Percentiles rank a stretch among this genome's conserved stretches.
These are phyloP conservation scores for Metaphire vulgaris DNA, from an alignment of 1,140 invertebrate genomes.

Conservation along the genomic window DNA sequence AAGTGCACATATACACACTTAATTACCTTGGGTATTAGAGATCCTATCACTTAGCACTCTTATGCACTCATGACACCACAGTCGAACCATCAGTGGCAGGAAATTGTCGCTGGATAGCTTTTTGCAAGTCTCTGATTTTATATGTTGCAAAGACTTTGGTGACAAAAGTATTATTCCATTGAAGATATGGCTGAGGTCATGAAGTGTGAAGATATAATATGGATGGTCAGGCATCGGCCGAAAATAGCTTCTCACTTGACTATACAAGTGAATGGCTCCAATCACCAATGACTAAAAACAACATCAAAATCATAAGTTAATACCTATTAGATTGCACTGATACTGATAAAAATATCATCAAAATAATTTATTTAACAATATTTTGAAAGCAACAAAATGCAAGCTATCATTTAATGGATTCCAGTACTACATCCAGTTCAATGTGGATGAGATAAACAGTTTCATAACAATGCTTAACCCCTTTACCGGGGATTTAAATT, in stretches of 20 bases:
- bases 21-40: not conserved
- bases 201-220: slow-evolving; percentile 48
- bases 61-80: not conserved
- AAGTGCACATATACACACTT: too few relatives aligned
- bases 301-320: too few relatives aligned
- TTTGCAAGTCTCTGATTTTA: not conserved
- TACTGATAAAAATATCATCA: too few relatives aligned
- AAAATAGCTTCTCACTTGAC: slow-evolving; percentile 40
- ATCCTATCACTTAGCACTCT: not conserved
- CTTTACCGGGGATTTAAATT: too few relatives aligned
- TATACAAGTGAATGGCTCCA: slow-evolving; percentile 44
- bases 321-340: too few relatives aligned
- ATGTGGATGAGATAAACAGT: too few relatives aligned
- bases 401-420: too few relatives aligned
- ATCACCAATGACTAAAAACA: slow-evolving; percentile 42
- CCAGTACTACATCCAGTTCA: too few relatives aligned
- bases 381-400: too few relatives aligned
- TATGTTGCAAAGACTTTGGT: slow-evolving; percentile 41
- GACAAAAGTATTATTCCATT: slow-evolving; percentile 50
- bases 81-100: not conserved
- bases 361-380: too few relatives aligned
- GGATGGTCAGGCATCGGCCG: slow-evolving; percentile 43
- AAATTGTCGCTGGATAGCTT: not conserved
- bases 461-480: too few relatives aligned
- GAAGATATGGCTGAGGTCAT: slow-evolving; percentile 43